Base-by-base conservation (phyloP, 1,140 invertebrate species). In the Aradophagus sp. region DNA sequence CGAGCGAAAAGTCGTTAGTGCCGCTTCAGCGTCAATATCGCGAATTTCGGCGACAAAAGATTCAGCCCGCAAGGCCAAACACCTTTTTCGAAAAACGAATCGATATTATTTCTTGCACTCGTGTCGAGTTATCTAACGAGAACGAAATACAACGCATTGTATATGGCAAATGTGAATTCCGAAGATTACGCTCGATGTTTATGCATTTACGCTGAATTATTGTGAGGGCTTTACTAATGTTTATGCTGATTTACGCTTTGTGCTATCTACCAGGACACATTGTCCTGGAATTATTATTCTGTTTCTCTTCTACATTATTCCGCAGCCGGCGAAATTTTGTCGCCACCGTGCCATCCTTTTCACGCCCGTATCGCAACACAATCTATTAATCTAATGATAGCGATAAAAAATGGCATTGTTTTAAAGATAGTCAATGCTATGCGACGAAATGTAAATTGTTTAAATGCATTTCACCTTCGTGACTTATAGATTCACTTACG, bases 161-260 rank as follows among this genome's bases (percentile, higher is more conserved):
- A 81, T 82, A 83, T 77, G 74, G 74, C 72, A 41, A 69, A 68
- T 76, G 70, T 77, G 77, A 83, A 83, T 80, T 80, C 75, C 77
- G 80, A 83, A 81, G 80, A 83, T 83, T 83, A 83, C 78, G 77
- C 75, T 62, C 75, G 69, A 76, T 82, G 80, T 84, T 81, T 82
- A 82, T 83, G 80, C 80, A 82, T 82, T 82, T 80, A 83, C 81
- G 80, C 79, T 84, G 82, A 84, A 81, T 83, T 84, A 84, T 84
- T 82, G 79, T 82, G 70, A 76, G 65, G 76, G 79, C 82, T 85
- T 84, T 83, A 82, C 79, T 78, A 77, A 83, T 85, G 82, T 84
- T 85, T 83, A 85, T 84, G 81, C 82, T 84, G 83, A 85, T 85
- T 85, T 84, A 85, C 81, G 82, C 80, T 81, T 85, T 84, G 80